These are phyloP conservation scores for Drosophila nigromelanica DNA, from an alignment of 1,140 invertebrate species.

Conservation along the genomic window DNA sequence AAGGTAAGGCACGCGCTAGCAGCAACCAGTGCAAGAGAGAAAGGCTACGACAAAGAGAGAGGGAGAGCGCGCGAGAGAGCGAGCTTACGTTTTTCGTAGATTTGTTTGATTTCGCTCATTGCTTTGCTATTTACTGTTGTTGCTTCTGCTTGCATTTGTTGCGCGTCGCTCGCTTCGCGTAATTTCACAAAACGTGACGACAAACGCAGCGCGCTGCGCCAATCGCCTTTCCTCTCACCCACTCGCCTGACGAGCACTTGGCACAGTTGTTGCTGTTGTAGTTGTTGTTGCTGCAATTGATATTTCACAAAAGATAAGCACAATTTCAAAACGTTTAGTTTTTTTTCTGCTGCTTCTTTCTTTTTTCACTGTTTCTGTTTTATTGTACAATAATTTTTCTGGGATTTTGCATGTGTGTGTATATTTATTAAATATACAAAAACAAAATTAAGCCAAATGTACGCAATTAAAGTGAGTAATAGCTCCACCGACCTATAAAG, in stretches of 20 bases:
- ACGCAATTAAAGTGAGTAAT: slow-evolving; percentile 80
- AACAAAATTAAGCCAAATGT: slow-evolving; percentile 76
- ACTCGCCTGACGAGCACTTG: slow-evolving; percentile 36
- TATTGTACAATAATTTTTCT: slow-evolving; percentile 55
- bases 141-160: slow-evolving; percentile 37
- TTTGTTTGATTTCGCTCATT: slow-evolving; percentile 55
- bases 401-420: slow-evolving; percentile 60
- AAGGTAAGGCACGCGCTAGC: slow-evolving; percentile 61
- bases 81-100: slow-evolving; percentile 31
- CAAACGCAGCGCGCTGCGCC: slow-evolving; percentile 32
- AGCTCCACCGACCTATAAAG: slow-evolving; percentile 48
- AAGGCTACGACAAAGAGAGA: neutral
- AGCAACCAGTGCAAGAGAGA: slow-evolving; percentile 29
- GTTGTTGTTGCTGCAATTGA: slow-evolving; percentile 61
- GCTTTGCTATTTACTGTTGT: slow-evolving; percentile 17
- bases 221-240: slow-evolving; percentile 8
- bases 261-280: slow-evolving; percentile 38
- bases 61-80: neutral
- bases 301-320: slow-evolving; percentile 78
- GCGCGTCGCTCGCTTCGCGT: slow-evolving; percentile 68
- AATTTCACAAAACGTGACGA: slow-evolving; percentile 81
- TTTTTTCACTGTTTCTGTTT: slow-evolving; percentile 39
- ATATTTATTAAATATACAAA: slow-evolving; percentile 45
- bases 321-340: slow-evolving; percentile 76
- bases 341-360: slow-evolving; percentile 12